Percentiles rank a stretch among this genome's conserved stretches.
Conservation (phyloP, 2,113 vertebrate genomes). For the Cinclus cinclus region DNA sequence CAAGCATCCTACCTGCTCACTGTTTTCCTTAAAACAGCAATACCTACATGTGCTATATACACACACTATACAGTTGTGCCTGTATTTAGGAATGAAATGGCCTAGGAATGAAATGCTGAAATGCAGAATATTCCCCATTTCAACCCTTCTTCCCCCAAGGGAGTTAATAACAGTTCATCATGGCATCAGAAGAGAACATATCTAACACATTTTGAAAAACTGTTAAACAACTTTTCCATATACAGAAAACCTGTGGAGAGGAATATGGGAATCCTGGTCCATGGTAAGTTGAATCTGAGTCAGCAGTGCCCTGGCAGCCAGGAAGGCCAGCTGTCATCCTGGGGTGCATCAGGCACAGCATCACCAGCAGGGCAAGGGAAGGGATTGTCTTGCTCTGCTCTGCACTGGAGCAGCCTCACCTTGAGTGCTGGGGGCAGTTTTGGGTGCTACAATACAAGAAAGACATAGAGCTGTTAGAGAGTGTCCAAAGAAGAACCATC, state of each 20-base stretch:
- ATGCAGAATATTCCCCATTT: not conserved
- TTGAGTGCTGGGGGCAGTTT: rapidly evolving
- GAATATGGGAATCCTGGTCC: not conserved
- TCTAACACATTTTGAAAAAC: not conserved
- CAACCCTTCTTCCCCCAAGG: not conserved
- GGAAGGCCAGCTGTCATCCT: not conserved
- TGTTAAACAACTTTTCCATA: not conserved
- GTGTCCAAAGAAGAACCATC: not conserved
- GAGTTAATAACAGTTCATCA: not conserved
- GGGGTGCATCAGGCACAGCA: not conserved
- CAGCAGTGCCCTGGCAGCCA: not conserved
- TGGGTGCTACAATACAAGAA: not conserved
- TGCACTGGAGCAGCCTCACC: not conserved
- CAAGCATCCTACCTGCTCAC: not conserved
- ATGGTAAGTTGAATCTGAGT: rapidly evolving
- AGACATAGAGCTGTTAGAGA: not conserved
- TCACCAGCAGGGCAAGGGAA: not conserved
- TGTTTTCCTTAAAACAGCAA: not conserved
- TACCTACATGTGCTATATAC: not conserved
- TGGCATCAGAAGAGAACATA: not conserved
- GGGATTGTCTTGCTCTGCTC: not conserved
- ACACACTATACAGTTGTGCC: not conserved
- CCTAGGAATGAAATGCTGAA: not conserved
- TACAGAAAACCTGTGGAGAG: not conserved
- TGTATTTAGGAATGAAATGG: too few species aligned